Conservation (phyloP, 1,140 invertebrate species). For the Oryzaephilus surinamensis region DNA sequence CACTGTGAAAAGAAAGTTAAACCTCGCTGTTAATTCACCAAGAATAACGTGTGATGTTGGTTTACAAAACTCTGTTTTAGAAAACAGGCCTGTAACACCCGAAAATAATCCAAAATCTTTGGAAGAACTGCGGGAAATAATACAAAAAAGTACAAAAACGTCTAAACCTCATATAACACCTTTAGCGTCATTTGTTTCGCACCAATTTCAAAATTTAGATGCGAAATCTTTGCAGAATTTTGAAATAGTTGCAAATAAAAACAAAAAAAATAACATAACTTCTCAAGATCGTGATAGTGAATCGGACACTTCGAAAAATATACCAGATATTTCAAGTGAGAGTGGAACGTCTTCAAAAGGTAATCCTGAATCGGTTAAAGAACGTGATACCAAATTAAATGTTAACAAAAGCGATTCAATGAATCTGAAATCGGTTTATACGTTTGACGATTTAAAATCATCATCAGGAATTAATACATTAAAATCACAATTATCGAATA, state of each 20-base stretch:
- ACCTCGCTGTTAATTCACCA: constrained; percentile 18
- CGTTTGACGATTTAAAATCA: too few relatives aligned
- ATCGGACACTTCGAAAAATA: constrained; percentile 35
- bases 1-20: constrained; percentile 30
- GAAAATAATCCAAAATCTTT: background rate
- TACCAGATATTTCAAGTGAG: constrained; percentile 33
- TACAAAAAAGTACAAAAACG: too few relatives aligned
- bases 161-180: too few relatives aligned
- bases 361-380: too few relatives aligned
- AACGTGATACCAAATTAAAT: too few relatives aligned
- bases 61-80: constrained; percentile 27
- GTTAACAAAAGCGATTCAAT: too few relatives aligned
- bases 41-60: constrained; percentile 19
- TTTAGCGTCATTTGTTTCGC: too few relatives aligned
- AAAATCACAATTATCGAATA: too few relatives aligned
- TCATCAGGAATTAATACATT: too few relatives aligned
- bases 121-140: too few relatives aligned
- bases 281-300: constrained; percentile 18
- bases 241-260: constrained; percentile 11
- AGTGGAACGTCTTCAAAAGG: constrained; percentile 16
- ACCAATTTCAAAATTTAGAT: constrained; percentile 25
- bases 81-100: too few relatives aligned
- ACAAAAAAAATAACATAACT: background rate
- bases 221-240: constrained; percentile 20
- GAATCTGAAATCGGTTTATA: too few relatives aligned